Evolutionary conservation across 2,113 vertebrate genomes (phyloP).

Genomic region (Grallaria varia): DNA sequence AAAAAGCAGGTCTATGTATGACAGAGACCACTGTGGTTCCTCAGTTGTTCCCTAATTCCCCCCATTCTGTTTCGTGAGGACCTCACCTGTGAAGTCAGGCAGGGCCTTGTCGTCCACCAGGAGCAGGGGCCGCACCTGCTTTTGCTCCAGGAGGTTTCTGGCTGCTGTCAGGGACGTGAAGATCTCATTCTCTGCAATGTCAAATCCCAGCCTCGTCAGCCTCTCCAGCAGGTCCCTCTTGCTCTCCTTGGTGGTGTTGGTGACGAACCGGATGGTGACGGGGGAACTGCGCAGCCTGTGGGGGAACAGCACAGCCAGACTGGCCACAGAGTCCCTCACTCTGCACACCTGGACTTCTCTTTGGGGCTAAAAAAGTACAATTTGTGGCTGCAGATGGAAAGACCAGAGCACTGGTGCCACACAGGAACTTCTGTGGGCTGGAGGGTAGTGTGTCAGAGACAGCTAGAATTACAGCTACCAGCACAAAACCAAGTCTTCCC

Average conservation of each 20-base stretch:
- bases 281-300: constrained; percentile 82
- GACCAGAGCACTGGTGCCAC: not conserved
- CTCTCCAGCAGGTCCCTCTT: constrained; percentile 85
- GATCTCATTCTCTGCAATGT: constrained; percentile 89
- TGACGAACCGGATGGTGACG: constrained; percentile 87
- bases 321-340: not conserved
- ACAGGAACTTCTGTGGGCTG: not conserved
- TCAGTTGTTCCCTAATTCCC: too few relatives aligned
- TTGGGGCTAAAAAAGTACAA: not conserved
- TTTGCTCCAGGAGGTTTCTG: constrained; percentile 86
- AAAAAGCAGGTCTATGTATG: rapidly evolving
- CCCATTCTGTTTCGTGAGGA: not conserved
- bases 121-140: constrained; percentile 84
- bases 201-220: constrained; percentile 82
- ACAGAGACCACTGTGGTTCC: rapidly evolving
- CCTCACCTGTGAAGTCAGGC: constrained; percentile 88
- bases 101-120: constrained; percentile 88
- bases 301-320: not conserved
- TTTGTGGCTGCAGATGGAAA: not conserved
- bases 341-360: rapidly evolving
- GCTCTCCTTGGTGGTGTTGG: constrained; percentile 95
- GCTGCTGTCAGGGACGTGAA: constrained; percentile 95
- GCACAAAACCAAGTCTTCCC: not conserved
- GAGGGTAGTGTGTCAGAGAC: rapidly evolving
- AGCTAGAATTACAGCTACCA: too few relatives aligned